These are phyloP conservation scores for Labeo catla DNA, from an alignment of 2,113 vertebrate species.

Conservation along the genomic window DNA sequence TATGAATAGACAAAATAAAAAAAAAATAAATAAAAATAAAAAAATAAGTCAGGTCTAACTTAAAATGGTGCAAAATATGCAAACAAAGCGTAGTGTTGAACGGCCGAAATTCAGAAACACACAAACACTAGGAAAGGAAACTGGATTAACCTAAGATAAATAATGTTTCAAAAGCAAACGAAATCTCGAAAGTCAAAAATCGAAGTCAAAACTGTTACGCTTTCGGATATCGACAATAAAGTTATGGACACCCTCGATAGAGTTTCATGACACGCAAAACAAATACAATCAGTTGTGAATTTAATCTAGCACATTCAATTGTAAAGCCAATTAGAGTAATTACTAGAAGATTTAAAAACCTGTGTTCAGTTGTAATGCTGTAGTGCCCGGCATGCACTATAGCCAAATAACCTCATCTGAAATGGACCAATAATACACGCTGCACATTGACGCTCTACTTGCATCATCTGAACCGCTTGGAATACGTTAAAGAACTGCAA, in stretches of 20 bases:
- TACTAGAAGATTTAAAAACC: not conserved
- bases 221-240: not conserved
- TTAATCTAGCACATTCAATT: not conserved
- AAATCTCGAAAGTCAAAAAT: not conserved
- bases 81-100: not conserved
- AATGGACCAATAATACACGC: not conserved
- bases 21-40: not conserved
- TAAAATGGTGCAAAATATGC: not conserved
- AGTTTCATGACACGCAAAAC: not conserved
- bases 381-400: not conserved
- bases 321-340: not conserved
- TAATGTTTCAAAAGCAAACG: not conserved
- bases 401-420: not conserved
- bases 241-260: not conserved
- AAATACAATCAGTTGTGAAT: too few species aligned
- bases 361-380: not conserved
- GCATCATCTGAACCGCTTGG: not conserved
- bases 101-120: not conserved
- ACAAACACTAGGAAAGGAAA: not conserved
- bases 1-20: not conserved
- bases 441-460: not conserved
- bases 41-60: not conserved
- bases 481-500: too few species aligned
- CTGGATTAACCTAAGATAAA: not conserved
- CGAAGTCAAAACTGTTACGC: not conserved